Conservation (phyloP, 1,140 invertebrate genomes). For the Macrocentrus cingulum region DNA sequence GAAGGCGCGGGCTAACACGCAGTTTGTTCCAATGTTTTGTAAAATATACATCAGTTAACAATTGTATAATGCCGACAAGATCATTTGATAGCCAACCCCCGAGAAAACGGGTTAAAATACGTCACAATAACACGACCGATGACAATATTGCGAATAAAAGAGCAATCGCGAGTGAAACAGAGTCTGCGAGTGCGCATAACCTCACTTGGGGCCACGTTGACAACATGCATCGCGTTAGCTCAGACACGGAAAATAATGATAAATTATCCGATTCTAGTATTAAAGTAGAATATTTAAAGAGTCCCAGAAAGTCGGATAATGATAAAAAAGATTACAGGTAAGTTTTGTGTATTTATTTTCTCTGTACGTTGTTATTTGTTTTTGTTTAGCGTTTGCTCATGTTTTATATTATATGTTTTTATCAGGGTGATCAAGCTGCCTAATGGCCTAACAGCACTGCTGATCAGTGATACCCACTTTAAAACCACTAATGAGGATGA, state of each 20-base stretch:
- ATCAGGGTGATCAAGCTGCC: slow-evolving; percentile 67
- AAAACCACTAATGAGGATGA: slow-evolving; percentile 25
- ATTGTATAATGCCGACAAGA: too few relatives aligned
- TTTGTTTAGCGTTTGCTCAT: background rate
- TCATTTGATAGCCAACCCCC: too few relatives aligned
- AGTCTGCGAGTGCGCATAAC: slow-evolving; percentile 20
- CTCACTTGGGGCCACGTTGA: slow-evolving; percentile 13
- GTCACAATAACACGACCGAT: too few relatives aligned
- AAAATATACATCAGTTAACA: too few relatives aligned
- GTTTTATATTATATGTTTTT: slow-evolving; percentile 24
- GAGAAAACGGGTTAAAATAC: too few relatives aligned
- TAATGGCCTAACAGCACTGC: slow-evolving; percentile 70
- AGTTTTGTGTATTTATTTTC: slow-evolving; percentile 6
- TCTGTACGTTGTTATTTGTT: background rate
- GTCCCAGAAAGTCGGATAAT: slow-evolving; percentile 61
- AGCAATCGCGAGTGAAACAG: too few relatives aligned
- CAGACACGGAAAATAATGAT: background rate
- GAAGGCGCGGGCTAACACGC: too few relatives aligned
- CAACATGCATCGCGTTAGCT: background rate
- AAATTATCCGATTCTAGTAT: slow-evolving; percentile 22
- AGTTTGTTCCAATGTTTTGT: too few relatives aligned
- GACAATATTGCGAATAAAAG: too few relatives aligned
- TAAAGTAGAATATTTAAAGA: slow-evolving; percentile 42
- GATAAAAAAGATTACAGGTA: slow-evolving; percentile 66
- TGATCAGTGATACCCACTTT: slow-evolving; percentile 64